Evolutionary conservation across 2,888 invertebrate species (phyloP).

Genomic region (Tetheella fluctuosa): DNA sequence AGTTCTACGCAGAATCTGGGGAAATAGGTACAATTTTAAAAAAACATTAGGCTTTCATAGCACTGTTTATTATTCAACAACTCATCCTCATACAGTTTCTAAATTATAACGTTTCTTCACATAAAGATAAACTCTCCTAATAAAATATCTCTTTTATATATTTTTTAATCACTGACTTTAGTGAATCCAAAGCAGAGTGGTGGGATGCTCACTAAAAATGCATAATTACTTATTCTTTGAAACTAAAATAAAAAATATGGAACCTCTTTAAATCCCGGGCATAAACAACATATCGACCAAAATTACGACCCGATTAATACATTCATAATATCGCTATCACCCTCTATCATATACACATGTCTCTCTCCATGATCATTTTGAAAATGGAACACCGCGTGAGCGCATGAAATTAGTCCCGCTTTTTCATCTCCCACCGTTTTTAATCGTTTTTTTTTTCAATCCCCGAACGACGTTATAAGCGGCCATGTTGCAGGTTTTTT

Average conservation of each 20-base stretch:
- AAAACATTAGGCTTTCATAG: too few species aligned
- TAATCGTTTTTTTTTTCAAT: constrained; percentile 57
- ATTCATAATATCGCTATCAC: constrained; percentile 64
- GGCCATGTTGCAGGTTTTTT: constrained; percentile 71
- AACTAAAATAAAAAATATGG: constrained; percentile 32
- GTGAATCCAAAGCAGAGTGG: not conserved
- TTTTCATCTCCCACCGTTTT: constrained; percentile 78
- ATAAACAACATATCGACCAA: constrained; percentile 74
- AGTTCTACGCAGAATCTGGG: too few species aligned
- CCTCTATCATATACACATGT: constrained; percentile 35
- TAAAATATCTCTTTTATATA: not conserved
- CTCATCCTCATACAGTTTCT: too few species aligned
- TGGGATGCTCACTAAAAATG: not conserved
- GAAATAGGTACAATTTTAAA: too few species aligned
- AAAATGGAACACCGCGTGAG: constrained; percentile 75
- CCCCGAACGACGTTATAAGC: constrained; percentile 44
- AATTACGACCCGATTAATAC: constrained; percentile 80
- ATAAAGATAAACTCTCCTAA: too few species aligned
- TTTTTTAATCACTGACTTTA: not conserved
- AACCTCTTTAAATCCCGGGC: constrained; percentile 41
- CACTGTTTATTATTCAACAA: too few species aligned
- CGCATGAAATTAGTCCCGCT: constrained; percentile 80
- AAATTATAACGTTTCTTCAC: not conserved
- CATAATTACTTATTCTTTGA: constrained; percentile 13
- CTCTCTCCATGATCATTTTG: constrained; percentile 64